A percentile compares a stretch with the other conserved stretches of the same genome.
phyloP scores from a whole-genome alignment of 2,888 invertebrate species.

The Chrysina gloriosa region DNA sequence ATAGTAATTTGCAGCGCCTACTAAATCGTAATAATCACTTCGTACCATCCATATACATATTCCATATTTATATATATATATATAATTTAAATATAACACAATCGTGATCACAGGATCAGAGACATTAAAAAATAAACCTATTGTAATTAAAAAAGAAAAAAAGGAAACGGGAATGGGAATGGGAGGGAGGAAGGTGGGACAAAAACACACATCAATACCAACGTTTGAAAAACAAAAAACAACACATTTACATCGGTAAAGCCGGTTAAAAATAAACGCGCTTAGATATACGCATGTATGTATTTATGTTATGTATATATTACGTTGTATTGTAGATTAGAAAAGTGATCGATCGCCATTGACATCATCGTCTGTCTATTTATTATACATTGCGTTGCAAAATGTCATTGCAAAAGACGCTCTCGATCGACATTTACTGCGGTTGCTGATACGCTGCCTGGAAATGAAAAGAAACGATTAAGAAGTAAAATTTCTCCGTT shows the following conservation, averaged over 20 bases:
- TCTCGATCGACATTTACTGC: conserved; percentile 1
- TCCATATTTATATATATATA: background rate
- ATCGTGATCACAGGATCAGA: conserved; percentile 31
- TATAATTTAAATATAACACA: conserved; percentile 33
- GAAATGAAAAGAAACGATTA: conserved; percentile 16
- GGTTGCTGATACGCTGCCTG: conserved; percentile 15
- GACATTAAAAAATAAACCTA: conserved; percentile 5
- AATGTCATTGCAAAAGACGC: background rate
- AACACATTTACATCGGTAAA: background rate
- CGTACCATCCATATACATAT: background rate
- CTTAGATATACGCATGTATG: background rate
- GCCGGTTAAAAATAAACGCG: conserved; percentile 7
- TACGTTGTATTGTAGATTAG: too few species aligned
- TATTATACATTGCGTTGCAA: too few species aligned
- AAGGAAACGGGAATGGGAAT: background rate
- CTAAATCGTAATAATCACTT: too few species aligned
- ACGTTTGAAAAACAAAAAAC: background rate
- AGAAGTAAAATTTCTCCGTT: conserved; percentile 27
- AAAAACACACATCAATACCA: conserved; percentile 15
- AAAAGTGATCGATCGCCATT: background rate
- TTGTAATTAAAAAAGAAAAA: background rate
- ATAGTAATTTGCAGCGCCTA: conserved; percentile 4
- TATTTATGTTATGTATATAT: too few species aligned
- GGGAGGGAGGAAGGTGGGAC: background rate
- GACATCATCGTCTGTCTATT: too few species aligned